phyloP scores from a whole-genome alignment of 2,113 vertebrate genomes.

The Anguilla rostrata region DNA sequence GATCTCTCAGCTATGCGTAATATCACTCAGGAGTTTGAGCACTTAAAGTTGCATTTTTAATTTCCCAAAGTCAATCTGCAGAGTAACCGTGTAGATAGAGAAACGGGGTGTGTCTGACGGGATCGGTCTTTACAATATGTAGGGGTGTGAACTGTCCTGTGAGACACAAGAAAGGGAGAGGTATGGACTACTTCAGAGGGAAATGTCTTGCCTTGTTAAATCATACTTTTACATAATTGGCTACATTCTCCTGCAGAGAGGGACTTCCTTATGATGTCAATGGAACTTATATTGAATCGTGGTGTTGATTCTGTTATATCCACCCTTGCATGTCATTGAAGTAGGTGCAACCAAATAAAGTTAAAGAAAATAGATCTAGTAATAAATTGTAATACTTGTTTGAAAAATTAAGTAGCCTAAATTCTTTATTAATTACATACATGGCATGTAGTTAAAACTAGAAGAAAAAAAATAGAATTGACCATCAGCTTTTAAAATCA shows the following conservation, averaged over 20 bases:
- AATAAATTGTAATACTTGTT: no score
- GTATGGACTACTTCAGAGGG: background rate
- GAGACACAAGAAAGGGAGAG: slow-evolving; percentile 22
- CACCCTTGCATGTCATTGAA: background rate
- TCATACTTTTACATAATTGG: background rate
- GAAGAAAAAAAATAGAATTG: no score
- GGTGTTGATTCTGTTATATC: background rate
- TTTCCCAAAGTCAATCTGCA: background rate
- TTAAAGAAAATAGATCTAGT: background rate
- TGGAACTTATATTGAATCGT: background rate
- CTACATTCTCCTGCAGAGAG: slow-evolving; percentile 3
- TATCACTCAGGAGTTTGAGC: background rate
- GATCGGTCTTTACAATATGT: background rate
- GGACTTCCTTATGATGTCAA: slow-evolving; percentile 25
- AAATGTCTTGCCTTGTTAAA: background rate
- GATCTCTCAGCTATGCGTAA: background rate
- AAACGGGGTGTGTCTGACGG: background rate
- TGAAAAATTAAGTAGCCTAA: no score
- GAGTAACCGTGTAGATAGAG: background rate
- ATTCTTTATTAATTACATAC: no score
- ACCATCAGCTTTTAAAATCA: no score
- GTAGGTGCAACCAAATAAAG: background rate
- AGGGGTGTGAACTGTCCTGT: slow-evolving; percentile 8
- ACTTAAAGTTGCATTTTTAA: background rate
- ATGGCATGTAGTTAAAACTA: no score